Percentiles rank a stretch among this genome's conserved stretches.
Evolutionary conservation across 2,888 invertebrate species (phyloP).

Genomic region (Protonemura montana): DNA sequence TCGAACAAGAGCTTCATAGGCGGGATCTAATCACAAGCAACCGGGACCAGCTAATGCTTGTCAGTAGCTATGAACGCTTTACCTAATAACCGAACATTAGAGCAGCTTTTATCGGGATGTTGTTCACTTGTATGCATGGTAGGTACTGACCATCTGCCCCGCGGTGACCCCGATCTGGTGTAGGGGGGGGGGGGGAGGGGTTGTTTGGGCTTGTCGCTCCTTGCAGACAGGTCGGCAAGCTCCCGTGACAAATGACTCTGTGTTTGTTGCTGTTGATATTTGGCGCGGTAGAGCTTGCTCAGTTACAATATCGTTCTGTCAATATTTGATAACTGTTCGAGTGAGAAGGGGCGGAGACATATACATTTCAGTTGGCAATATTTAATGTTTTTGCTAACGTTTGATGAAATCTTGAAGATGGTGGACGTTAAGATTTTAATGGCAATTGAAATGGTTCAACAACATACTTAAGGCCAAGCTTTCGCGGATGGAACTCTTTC

Average conservation of each 20-base stretch:
- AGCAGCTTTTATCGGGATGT: neutral
- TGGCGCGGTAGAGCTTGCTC: neutral
- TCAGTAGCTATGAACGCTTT: neutral
- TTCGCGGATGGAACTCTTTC: too few relatives aligned
- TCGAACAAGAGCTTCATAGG: neutral
- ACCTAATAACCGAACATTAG: slow-evolving; percentile 19
- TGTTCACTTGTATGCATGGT: neutral
- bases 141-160: neutral
- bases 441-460: too few relatives aligned
- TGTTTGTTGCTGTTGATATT: slow-evolving; percentile 21
- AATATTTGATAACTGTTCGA: too few relatives aligned
- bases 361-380: too few relatives aligned
- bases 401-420: too few relatives aligned
- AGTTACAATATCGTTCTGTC: neutral
- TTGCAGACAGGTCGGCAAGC: slow-evolving; percentile 19
- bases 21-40: neutral
- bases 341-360: too few relatives aligned
- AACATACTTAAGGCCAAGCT: too few relatives aligned
- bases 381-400: too few relatives aligned
- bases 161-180: neutral
- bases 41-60: neutral
- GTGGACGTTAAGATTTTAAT: too few relatives aligned
- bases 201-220: slow-evolving; percentile 22
- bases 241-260: slow-evolving; percentile 35
- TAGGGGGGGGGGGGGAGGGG: neutral